phyloP scores from a whole-genome alignment of 2,888 invertebrate species.

The Nomada ferruginata region DNA sequence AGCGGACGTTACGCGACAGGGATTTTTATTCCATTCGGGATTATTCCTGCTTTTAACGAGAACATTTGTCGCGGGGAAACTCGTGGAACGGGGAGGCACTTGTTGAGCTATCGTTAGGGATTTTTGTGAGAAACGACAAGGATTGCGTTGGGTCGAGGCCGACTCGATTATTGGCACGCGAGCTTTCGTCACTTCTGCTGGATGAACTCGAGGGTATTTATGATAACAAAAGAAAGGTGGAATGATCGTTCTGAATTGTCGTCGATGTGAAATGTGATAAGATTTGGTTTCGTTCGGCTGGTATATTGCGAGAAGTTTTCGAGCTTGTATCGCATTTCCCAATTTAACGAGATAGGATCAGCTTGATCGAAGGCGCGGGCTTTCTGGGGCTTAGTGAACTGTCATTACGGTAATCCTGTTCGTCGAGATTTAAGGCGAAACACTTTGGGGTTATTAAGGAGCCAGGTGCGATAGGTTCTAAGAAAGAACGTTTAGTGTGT shows the following conservation, averaged over 20 bases:
- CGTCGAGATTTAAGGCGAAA: slow-evolving; percentile 14
- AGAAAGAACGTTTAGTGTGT: neutral
- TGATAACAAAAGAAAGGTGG: no score
- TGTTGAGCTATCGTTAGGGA: neutral
- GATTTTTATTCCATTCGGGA: neutral
- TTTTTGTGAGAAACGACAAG: neutral
- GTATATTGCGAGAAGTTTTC: no score
- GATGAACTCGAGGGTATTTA: no score
- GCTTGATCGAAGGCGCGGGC: slow-evolving; percentile 21
- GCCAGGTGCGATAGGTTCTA: neutral
- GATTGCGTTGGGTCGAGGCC: neutral
- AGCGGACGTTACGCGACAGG: no score
- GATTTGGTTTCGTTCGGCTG: neutral
- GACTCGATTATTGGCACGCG: neutral
- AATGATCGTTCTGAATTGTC: no score
- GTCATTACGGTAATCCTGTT: slow-evolving; percentile 43
- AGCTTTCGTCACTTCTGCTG: no score
- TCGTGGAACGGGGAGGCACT: neutral
- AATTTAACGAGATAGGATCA: slow-evolving; percentile 24
- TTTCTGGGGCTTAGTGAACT: slow-evolving; percentile 30
- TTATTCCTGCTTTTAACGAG: slow-evolving; percentile 2
- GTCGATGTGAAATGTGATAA: no score
- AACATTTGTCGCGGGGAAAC: neutral
- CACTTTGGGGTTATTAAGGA: neutral
- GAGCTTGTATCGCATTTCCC: no score